Conservation (phyloP, 2,113 vertebrate genomes). For the Scolopax mira region DNA sequence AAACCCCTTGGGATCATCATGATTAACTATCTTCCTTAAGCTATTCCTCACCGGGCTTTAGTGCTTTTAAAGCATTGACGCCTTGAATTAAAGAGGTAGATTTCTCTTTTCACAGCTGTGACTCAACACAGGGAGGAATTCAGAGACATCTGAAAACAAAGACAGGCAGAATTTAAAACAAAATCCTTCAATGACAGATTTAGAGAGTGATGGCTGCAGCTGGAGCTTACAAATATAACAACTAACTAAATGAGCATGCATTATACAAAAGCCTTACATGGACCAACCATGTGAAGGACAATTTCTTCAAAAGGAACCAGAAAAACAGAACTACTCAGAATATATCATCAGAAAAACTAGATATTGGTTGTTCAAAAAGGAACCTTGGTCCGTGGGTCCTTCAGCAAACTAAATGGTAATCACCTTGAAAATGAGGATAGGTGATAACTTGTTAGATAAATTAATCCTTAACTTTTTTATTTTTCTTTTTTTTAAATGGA, state of each 20-base stretch:
- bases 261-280: not conserved
- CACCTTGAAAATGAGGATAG: not conserved
- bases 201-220: slow-evolving; percentile 53
- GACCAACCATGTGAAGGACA: not conserved
- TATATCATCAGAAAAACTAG: not conserved
- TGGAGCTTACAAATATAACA: slow-evolving; percentile 48
- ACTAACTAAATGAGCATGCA: not conserved
- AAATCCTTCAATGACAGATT: slow-evolving; percentile 61
- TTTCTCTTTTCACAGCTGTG: slow-evolving; percentile 64
- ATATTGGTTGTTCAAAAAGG: not conserved
- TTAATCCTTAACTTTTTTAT: not conserved
- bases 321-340: not conserved
- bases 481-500: not conserved
- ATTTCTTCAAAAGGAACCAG: not conserved
- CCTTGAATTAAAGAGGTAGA: slow-evolving; percentile 45
- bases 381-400: not conserved
- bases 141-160: slow-evolving; percentile 50
- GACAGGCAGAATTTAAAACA: slow-evolving; percentile 58
- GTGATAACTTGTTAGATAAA: not conserved
- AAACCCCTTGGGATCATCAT: not conserved
- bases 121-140: slow-evolving; percentile 54
- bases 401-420: not conserved
- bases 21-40: slow-evolving; percentile 40
- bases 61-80: slow-evolving; percentile 55
- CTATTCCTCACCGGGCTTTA: not conserved